A percentile compares a stretch with the other conserved stretches of the same genome.
phyloP scores from a whole-genome alignment of 2,797 vertebrate genomes.

The Apodemus agrarius region DNA sequence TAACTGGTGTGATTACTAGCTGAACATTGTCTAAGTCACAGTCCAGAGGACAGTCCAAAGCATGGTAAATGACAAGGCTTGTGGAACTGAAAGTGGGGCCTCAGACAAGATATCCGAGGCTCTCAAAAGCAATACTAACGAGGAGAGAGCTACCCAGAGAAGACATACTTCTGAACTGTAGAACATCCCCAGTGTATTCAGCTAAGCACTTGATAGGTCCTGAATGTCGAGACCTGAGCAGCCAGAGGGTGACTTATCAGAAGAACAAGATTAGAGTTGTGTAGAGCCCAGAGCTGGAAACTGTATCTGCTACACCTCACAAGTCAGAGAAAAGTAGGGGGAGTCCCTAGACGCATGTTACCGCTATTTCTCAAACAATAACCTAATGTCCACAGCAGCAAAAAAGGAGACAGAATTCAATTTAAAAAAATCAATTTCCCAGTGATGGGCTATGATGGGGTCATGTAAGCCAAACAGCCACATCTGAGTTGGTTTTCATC shows the following conservation, averaged over 20 bases:
- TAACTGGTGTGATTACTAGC: not conserved
- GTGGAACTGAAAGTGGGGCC: not conserved
- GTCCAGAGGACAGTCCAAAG: not conserved
- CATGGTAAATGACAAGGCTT: not conserved
- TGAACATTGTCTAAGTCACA: not conserved
- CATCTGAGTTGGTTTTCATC: not conserved
- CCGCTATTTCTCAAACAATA: not conserved
- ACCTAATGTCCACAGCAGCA: not conserved
- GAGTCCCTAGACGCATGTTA: not conserved
- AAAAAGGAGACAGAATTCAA: not conserved
- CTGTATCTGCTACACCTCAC: not conserved
- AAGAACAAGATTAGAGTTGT: not conserved
- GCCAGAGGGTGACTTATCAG: not conserved
- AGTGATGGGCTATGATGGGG: not conserved
- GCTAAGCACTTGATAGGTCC: not conserved
- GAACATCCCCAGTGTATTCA: not conserved
- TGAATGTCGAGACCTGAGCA: not conserved
- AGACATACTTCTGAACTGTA: not conserved
- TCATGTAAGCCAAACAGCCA: too few species aligned
- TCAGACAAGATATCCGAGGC: accelerated
- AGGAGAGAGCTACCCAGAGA: not conserved
- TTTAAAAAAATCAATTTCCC: not conserved
- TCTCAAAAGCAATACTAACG: not conserved
- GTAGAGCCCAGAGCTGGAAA: not conserved
- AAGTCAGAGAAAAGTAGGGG: not conserved